phyloP scores from a whole-genome alignment of 2,113 vertebrate species.

The Danionella cerebrum region DNA sequence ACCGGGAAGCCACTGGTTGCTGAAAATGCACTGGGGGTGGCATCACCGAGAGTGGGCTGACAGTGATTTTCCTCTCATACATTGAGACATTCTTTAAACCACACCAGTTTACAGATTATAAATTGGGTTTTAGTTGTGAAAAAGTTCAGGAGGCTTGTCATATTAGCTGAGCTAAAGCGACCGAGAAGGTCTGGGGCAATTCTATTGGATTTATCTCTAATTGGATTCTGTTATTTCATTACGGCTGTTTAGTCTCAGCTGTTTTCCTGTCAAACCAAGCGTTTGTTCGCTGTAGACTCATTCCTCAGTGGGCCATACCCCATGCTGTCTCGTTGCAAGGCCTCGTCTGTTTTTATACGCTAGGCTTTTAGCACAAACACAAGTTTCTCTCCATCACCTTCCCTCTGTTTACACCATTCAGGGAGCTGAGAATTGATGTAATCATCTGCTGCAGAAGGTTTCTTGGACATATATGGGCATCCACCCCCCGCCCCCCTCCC shows the following conservation, averaged over 20 bases:
- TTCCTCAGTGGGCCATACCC: conserved; percentile 16
- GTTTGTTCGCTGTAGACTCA: neutral
- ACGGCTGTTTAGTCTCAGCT: conserved; percentile 53
- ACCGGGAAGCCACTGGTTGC: too few species aligned
- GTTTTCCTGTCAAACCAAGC: conserved; percentile 51
- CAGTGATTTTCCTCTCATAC: too few species aligned
- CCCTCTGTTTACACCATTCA: conserved; percentile 22
- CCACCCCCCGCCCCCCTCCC: too few species aligned
- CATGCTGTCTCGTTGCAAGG: conserved; percentile 23
- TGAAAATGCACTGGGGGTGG: too few species aligned
- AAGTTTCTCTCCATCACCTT: neutral
- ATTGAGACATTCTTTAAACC: too few species aligned
- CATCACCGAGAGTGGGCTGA: too few species aligned
- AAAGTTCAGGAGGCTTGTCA: neutral
- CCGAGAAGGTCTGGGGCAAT: conserved; percentile 23
- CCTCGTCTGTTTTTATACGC: conserved; percentile 22
- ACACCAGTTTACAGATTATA: too few species aligned
- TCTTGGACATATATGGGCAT: conserved; percentile 11
- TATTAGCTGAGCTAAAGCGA: conserved; percentile 42
- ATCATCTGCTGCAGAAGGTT: conserved; percentile 11
- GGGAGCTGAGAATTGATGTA: conserved; percentile 13
- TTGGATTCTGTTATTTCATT: conserved; percentile 52
- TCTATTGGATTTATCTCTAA: conserved; percentile 35
- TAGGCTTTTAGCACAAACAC: conserved; percentile 20
- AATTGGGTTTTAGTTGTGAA: neutral